Percentiles rank a stretch among this genome's conserved stretches.
Conservation (phyloP, 2,888 invertebrate genomes). For the Myopa testacea region DNA sequence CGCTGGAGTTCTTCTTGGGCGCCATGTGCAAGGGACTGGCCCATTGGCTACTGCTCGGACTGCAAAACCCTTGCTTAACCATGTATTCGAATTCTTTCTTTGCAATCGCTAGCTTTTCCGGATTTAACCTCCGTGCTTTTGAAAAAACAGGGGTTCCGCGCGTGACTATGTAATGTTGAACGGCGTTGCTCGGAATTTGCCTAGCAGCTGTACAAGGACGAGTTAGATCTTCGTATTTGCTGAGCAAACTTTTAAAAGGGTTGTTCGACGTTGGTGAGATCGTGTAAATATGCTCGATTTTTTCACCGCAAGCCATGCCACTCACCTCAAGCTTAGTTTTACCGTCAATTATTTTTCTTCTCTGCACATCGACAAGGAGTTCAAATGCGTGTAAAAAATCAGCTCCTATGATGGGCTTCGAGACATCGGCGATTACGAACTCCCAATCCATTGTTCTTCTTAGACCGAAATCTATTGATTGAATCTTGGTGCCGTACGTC, state of each 20-base stretch:
- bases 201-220: slow-evolving; percentile 20
- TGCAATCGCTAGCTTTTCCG: slow-evolving; percentile 42
- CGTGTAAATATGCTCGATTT: slow-evolving; percentile 26
- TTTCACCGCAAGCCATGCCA: not conserved
- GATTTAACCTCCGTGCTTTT: slow-evolving; percentile 41
- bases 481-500: slow-evolving; percentile 36
- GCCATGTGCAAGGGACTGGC: slow-evolving; percentile 46
- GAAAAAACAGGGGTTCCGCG: slow-evolving; percentile 43
- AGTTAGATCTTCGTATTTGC: slow-evolving; percentile 35
- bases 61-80: slow-evolving; percentile 46
- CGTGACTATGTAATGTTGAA: slow-evolving; percentile 42
- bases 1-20: slow-evolving; percentile 39
- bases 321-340: slow-evolving; percentile 35
- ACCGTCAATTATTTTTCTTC: slow-evolving; percentile 29
- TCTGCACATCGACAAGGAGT: slow-evolving; percentile 22
- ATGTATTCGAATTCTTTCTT: slow-evolving; percentile 45
- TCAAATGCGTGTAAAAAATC: slow-evolving; percentile 34
- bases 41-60: slow-evolving; percentile 46
- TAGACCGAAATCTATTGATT: slow-evolving; percentile 38
- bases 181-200: not conserved
- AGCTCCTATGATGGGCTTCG: slow-evolving; percentile 38
- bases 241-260: slow-evolving; percentile 13
- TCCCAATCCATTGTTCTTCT: slow-evolving; percentile 33
- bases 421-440: slow-evolving; percentile 38
- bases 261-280: slow-evolving; percentile 14